phyloP scores from a whole-genome alignment of 2,113 vertebrate genomes.

The Romanogobio albipinnatus region DNA sequence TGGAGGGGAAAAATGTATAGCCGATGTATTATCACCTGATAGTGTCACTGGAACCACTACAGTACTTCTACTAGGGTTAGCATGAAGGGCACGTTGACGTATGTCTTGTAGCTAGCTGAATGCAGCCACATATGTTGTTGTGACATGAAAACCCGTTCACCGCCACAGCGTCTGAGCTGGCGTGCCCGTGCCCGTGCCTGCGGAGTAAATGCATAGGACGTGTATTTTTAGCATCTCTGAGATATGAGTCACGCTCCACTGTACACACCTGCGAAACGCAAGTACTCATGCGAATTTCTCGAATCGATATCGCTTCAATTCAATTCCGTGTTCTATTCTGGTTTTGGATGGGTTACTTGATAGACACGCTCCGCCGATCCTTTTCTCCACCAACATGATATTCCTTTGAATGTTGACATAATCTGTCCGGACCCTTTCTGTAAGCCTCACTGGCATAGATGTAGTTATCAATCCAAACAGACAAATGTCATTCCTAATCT shows the following conservation, averaged over 20 bases:
- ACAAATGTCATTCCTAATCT: constrained; percentile 70
- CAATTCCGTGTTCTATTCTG: background rate
- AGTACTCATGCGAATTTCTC: background rate
- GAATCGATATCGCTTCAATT: background rate
- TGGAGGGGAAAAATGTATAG: background rate
- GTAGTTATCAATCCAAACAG: constrained; percentile 70
- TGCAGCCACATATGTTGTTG: background rate
- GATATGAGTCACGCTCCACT: constrained; percentile 13
- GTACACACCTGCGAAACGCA: constrained; percentile 14
- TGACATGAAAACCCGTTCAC: background rate
- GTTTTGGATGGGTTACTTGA: constrained; percentile 36
- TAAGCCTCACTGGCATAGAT: constrained; percentile 53
- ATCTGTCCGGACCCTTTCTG: constrained; percentile 59
- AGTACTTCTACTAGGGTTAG: background rate
- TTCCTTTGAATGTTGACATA: constrained; percentile 52
- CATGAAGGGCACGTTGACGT: constrained; percentile 15
- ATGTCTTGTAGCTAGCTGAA: constrained; percentile 3
- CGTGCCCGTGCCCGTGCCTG: background rate
- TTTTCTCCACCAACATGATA: constrained; percentile 50
- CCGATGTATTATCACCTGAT: background rate
- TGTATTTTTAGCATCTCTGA: constrained; percentile 26
- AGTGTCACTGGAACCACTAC: background rate
- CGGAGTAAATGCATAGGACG: background rate
- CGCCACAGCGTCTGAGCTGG: background rate
- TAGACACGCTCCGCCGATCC: constrained; percentile 45